Base-by-base conservation (phyloP, 1,140 invertebrate species). In the Hycleus phaleratus region DNA sequence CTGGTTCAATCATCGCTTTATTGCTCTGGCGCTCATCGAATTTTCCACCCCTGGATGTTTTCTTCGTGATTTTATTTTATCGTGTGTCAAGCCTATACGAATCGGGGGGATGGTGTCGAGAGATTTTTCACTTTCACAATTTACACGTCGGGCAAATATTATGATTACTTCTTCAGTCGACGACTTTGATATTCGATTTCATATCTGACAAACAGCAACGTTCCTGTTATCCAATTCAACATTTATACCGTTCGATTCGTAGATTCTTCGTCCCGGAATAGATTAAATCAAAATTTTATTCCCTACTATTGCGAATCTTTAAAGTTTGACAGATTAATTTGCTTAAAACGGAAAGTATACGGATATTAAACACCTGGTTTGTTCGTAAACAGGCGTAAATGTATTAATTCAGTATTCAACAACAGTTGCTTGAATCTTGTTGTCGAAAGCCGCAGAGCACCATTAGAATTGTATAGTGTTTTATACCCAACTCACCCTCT, bases 1-100 rank as follows among this genome's bases (percentile, higher is more conserved):
- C 62, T 55, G 55, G 40, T 56, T 59, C 63, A 68, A 68, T 68
- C 66, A 68, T 68, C 61, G 56, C 60, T 66, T 68, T 68, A 68
- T 68, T 64, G 66, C 64, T 64, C 62, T 62, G 59, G 40, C 57
- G 59, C 57, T 61, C 61, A 66, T 66, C 64, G 62, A 66, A 62
- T 66, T 62, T 64, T 58, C 55, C 58, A 49, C 59, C 52, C 50
- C 5, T 54, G 38, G 26, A 46, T 57, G 40, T 58, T 56, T 62
- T 32, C 50, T 32, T 4, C 59, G 56, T 52, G 46, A 51, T 53
- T 54, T 53, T 55, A 55, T 55, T 55, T 55, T 55, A 55, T 55
- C 52, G 45, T 46, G 18, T 18, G 46, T 45, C 52, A n/a, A 11
- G 9, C 40, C 9, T 42, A 10, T 42, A 8, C 9, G 40, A 18